Conservation (phyloP, 2,888 invertebrate genomes). For the Drosophila fungiperda region DNA sequence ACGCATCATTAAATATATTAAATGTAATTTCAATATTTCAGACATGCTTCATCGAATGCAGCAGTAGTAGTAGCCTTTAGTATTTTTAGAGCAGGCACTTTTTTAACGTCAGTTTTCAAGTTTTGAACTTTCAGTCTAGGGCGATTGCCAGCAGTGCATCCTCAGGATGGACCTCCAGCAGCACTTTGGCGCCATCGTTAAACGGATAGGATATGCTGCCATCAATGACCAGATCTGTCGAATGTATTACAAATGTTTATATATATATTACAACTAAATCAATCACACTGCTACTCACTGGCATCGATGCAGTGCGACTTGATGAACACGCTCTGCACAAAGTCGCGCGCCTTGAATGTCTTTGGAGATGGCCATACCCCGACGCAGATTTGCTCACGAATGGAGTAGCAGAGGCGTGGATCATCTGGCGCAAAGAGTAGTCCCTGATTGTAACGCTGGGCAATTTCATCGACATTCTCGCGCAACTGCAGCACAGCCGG, state of each 20-base stretch:
- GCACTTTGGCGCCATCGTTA: conserved; percentile 95
- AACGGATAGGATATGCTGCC: conserved; percentile 97
- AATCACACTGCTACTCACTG: conserved; percentile 81
- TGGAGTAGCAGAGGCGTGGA: conserved; percentile 93
- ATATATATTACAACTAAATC: not conserved
- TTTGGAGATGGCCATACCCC: conserved; percentile 94
- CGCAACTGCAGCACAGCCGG: conserved; percentile 48
- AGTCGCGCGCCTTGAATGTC: conserved; percentile 90
- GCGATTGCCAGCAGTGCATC: conserved; percentile 94
- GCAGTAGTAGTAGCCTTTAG: conserved; percentile 31
- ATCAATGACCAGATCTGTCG: conserved; percentile 94
- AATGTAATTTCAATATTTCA: conserved; percentile 53
- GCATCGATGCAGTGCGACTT: conserved; percentile 96
- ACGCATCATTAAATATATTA: conserved; percentile 58
- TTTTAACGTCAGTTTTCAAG: conserved; percentile 16
- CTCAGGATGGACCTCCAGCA: conserved; percentile 93
- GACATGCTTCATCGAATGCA: conserved; percentile 54
- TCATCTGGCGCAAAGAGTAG: conserved; percentile 91
- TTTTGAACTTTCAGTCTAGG: conserved; percentile 76
- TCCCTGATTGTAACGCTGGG: conserved; percentile 89
- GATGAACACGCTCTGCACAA: conserved; percentile 90
- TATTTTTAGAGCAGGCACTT: conserved; percentile 49
- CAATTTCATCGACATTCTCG: conserved; percentile 74
- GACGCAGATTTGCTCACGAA: conserved; percentile 96
- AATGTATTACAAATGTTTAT: not conserved